Conservation (phyloP, 2,888 invertebrate genomes). For the Entomobrya proxima region DNA sequence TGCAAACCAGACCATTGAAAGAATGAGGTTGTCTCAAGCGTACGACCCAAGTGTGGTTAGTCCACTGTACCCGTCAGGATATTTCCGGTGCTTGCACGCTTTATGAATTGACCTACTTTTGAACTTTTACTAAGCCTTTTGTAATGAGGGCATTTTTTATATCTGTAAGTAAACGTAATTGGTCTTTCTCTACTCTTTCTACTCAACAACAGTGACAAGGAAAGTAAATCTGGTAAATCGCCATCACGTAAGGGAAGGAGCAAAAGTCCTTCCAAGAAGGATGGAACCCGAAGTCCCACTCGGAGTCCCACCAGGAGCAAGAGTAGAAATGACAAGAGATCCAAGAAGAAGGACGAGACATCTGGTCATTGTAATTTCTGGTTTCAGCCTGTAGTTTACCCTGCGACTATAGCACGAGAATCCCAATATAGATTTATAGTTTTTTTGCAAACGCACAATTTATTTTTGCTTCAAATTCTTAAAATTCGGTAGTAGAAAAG, state of each 20-base stretch:
- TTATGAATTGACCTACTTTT: conserved; percentile 54
- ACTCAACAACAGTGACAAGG: conserved; percentile 38
- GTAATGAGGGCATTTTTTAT: conserved; percentile 27
- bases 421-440: not conserved
- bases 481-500: no score
- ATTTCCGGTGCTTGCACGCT: conserved; percentile 75
- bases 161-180: not conserved
- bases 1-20: conserved; percentile 76
- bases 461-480: not conserved
- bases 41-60: conserved; percentile 71
- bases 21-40: conserved; percentile 74
- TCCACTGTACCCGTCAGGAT: conserved; percentile 75
- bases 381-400: conserved; percentile 55
- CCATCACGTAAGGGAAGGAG: conserved; percentile 68
- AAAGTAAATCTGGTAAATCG: conserved; percentile 54
- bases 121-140: not conserved
- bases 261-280: conserved; percentile 55
- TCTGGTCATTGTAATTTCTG: conserved; percentile 63
- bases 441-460: not conserved
- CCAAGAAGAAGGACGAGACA: conserved; percentile 72
- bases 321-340: conserved; percentile 70
- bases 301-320: conserved; percentile 74
- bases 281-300: conserved; percentile 64
- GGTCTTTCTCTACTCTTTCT: not conserved
- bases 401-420: not conserved